These are phyloP conservation scores for Nemapogon koenigi DNA, from an alignment of 2,888 invertebrate genomes.

Conservation along the genomic window DNA sequence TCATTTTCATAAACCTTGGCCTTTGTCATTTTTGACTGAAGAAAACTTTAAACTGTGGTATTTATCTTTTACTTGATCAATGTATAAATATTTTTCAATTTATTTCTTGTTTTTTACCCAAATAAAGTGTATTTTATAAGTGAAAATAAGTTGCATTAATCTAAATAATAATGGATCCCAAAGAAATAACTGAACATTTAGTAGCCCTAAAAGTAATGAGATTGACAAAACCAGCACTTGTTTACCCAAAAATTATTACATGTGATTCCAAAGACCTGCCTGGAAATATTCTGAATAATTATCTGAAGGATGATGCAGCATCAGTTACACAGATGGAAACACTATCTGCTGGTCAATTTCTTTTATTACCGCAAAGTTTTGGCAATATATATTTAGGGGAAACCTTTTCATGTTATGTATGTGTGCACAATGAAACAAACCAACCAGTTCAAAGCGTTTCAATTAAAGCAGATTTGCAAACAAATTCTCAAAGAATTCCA, in stretches of 20 bases:
- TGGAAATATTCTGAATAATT: constrained; percentile 79
- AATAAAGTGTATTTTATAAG: too few relatives aligned
- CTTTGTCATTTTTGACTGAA: too few relatives aligned
- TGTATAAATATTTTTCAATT: too few relatives aligned
- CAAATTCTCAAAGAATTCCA: constrained; percentile 85
- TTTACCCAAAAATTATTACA: constrained; percentile 80
- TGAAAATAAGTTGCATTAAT: too few relatives aligned
- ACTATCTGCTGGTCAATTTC: constrained; percentile 85
- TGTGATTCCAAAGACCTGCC: constrained; percentile 87
- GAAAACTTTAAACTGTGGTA: too few relatives aligned
- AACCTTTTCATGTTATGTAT: constrained; percentile 97
- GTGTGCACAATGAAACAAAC: constrained; percentile 94
- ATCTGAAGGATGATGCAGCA: constrained; percentile 84
- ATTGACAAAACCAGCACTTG: constrained; percentile 88
- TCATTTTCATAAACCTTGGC: too few relatives aligned
- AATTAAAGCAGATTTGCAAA: constrained; percentile 94
- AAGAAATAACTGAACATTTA: constrained; percentile 67
- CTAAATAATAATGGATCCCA: constrained; percentile 54
- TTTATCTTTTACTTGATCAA: too few relatives aligned
- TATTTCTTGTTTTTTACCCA: too few relatives aligned
- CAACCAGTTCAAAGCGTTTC: constrained; percentile 83
- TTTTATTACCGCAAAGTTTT: constrained; percentile 94
- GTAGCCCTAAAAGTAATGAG: constrained; percentile 87
- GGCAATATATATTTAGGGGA: constrained; percentile 98
- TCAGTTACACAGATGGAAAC: constrained; percentile 82